Conservation (phyloP, 2,113 vertebrate genomes). For the Diadophis punctatus region DNA sequence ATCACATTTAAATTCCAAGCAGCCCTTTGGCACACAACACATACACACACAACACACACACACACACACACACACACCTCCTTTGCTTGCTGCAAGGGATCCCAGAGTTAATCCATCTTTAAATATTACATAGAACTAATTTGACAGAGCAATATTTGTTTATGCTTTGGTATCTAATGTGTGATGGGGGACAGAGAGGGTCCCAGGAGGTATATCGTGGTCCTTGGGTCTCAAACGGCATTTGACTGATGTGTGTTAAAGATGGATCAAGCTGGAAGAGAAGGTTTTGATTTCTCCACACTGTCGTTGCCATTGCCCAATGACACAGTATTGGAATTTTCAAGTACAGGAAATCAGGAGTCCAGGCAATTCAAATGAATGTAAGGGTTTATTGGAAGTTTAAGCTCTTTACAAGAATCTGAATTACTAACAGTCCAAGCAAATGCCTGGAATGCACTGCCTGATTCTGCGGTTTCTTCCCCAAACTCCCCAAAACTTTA, state of each 20-base stretch:
- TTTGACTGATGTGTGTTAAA: neutral
- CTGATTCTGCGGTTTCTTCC: too few species aligned
- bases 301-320: neutral
- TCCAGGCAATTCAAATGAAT: too few species aligned
- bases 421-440: too few species aligned
- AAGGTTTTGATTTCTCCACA: neutral
- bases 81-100: slow-evolving; percentile 37
- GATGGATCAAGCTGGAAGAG: slow-evolving; percentile 18
- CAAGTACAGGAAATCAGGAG: too few species aligned
- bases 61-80: slow-evolving; percentile 25
- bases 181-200: neutral
- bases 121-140: slow-evolving; percentile 60
- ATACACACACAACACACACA: neutral
- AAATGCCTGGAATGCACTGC: too few species aligned
- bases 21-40: slow-evolving; percentile 32
- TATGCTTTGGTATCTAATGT: slow-evolving; percentile 31
- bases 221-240: slow-evolving; percentile 30
- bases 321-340: too few species aligned
- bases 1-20: slow-evolving; percentile 44
- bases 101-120: slow-evolving; percentile 54
- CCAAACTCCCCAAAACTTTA: too few species aligned
- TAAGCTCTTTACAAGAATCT: too few species aligned
- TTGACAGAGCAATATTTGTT: slow-evolving; percentile 57
- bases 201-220: neutral
- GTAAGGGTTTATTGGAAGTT: too few species aligned